Evolutionary conservation across 2,113 vertebrate species (phyloP).

Genomic region (Gopherus evgoodei): DNA sequence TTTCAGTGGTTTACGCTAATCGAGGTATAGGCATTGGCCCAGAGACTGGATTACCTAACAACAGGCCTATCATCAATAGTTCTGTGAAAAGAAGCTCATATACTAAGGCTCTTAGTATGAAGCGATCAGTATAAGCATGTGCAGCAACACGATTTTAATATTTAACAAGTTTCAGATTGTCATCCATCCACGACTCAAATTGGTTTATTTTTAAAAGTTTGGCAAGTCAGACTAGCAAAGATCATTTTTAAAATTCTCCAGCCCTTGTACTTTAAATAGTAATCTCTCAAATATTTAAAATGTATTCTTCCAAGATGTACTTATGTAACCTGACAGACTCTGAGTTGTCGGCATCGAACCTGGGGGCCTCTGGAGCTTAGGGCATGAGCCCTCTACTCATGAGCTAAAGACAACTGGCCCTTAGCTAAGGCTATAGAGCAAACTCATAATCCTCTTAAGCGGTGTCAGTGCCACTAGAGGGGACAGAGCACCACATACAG

Average conservation of each 20-base stretch:
- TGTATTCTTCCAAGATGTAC: not conserved
- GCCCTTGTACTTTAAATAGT: not conserved
- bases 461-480: too few relatives aligned
- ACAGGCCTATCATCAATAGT: not conserved
- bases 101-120: not conserved
- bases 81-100: not conserved
- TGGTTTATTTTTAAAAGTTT: not conserved
- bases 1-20: fast-evolving
- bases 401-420: too few relatives aligned
- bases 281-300: not conserved
- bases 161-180: not conserved
- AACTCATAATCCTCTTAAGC: too few relatives aligned
- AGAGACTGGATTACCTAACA: not conserved
- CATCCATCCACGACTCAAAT: not conserved
- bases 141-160: not conserved
- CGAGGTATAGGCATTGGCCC: not conserved
- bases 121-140: too few relatives aligned
- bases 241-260: not conserved
- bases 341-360: too few relatives aligned
- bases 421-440: too few relatives aligned
- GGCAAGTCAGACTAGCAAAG: not conserved
- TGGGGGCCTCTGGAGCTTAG: too few relatives aligned
- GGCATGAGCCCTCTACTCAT: too few relatives aligned
- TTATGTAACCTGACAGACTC: too few relatives aligned
- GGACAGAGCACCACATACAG: too few relatives aligned